Evolutionary conservation across 2,113 vertebrate species (phyloP).

Genomic region (Motacilla tschutschensis): DNA sequence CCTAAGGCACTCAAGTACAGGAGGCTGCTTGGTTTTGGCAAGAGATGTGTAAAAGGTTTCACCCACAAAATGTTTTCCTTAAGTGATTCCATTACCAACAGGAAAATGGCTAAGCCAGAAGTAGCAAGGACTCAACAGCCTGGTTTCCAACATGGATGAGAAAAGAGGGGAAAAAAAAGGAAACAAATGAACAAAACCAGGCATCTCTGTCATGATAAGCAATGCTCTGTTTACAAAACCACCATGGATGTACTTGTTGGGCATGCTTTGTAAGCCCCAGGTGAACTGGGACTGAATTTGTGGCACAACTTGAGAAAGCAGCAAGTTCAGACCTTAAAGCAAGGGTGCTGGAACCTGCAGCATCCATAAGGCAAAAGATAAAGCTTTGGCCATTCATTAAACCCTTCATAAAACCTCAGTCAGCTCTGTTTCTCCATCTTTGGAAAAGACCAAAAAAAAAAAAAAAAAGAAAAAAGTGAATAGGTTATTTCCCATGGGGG

Average conservation of each 20-base stretch:
- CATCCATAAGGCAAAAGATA: background rate
- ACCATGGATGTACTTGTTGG: background rate
- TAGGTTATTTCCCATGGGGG: background rate
- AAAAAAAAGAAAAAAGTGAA: background rate
- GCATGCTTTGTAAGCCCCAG: background rate
- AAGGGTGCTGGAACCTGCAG: background rate
- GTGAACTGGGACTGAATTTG: conserved; percentile 2
- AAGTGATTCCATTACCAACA: background rate
- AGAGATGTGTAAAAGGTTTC: conserved; percentile 8
- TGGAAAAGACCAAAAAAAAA: background rate
- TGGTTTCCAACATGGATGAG: background rate
- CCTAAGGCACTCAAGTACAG: background rate
- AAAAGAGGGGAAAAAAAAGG: background rate
- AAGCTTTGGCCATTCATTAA: background rate
- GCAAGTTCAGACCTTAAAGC: conserved; percentile 19
- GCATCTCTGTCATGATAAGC: background rate
- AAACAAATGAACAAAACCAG: background rate
- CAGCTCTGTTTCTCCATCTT: background rate
- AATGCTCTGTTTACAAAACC: background rate
- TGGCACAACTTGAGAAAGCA: background rate
- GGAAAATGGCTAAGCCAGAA: conserved; percentile 16
- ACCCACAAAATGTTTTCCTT: background rate
- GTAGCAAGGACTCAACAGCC: background rate
- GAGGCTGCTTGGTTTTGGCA: background rate
- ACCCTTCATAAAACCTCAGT: background rate